Conservation (phyloP, 2,113 vertebrate genomes). For the Engystomops pustulosus region DNA sequence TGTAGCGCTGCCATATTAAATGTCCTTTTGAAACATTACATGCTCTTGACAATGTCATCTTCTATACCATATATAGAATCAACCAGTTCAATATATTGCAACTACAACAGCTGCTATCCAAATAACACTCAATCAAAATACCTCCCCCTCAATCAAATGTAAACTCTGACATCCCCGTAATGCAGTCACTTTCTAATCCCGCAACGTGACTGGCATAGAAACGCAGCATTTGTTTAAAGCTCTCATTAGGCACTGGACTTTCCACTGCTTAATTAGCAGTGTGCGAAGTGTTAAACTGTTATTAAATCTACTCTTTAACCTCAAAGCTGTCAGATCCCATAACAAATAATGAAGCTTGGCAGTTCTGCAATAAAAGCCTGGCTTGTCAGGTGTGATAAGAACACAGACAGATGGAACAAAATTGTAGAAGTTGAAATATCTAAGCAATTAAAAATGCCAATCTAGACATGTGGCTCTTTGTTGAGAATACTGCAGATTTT, state of each 20-base stretch:
- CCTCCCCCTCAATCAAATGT: not conserved
- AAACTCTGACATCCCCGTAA: constrained; percentile 28
- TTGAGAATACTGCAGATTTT: not conserved
- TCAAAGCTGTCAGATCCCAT: constrained; percentile 36
- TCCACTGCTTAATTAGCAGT: constrained; percentile 52
- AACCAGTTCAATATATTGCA: not conserved
- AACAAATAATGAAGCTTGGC: constrained; percentile 28
- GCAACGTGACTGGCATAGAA: not conserved
- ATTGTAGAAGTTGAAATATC: constrained; percentile 47
- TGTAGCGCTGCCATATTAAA: not conserved
- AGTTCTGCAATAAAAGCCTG: constrained; percentile 48
- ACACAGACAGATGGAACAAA: constrained; percentile 42
- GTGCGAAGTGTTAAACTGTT: constrained; percentile 37
- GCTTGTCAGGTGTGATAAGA: constrained; percentile 30
- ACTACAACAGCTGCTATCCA: not conserved
- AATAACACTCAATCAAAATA: not conserved
- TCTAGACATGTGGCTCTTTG: constrained; percentile 40
- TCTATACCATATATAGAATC: not conserved
- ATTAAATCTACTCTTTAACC: constrained; percentile 37
- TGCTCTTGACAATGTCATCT: not conserved
- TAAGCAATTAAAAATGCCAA: constrained; percentile 44
- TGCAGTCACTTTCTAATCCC: accelerated
- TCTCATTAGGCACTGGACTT: constrained; percentile 46
- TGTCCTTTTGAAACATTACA: not conserved
- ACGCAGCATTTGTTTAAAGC: constrained; percentile 37